Conservation (phyloP, 2,888 invertebrate genomes). For the Thyatira batis region DNA sequence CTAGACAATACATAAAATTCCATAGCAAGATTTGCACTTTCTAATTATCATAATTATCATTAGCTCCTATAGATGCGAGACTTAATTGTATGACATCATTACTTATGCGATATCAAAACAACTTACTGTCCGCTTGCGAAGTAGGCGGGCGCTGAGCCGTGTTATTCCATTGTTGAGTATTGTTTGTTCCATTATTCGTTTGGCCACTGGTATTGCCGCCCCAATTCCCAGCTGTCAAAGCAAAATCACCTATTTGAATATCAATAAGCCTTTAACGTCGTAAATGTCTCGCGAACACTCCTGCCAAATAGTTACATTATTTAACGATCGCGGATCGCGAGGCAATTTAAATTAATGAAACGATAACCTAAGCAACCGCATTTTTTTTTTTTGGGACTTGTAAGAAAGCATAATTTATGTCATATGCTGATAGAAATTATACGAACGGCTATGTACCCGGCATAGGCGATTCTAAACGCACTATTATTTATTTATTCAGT, state of each 20-base stretch:
- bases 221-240: slow-evolving; percentile 75
- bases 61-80: slow-evolving; percentile 31
- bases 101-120: slow-evolving; percentile 37
- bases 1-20: slow-evolving; percentile 10
- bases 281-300: slow-evolving; percentile 2
- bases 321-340: not conserved
- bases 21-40: slow-evolving; percentile 21
- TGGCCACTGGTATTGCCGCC: slow-evolving; percentile 73
- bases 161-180: slow-evolving; percentile 79
- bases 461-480: too few species aligned
- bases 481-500: too few species aligned
- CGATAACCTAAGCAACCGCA: not conserved
- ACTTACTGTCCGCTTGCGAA: slow-evolving; percentile 79
- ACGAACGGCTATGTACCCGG: too few species aligned
- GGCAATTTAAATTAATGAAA: not conserved
- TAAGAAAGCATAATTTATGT: not conserved
- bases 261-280: slow-evolving; percentile 2
- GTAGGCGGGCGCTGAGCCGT: slow-evolving; percentile 76
- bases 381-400: not conserved
- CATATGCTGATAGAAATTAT: too few species aligned
- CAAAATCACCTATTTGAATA: slow-evolving; percentile 25
- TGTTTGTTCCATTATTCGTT: slow-evolving; percentile 71
- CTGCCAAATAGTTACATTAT: not conserved
- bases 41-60: slow-evolving; percentile 29
- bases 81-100: slow-evolving; percentile 41